Conservation (phyloP, 2,797 vertebrate genomes). For the Lates japonicus region DNA sequence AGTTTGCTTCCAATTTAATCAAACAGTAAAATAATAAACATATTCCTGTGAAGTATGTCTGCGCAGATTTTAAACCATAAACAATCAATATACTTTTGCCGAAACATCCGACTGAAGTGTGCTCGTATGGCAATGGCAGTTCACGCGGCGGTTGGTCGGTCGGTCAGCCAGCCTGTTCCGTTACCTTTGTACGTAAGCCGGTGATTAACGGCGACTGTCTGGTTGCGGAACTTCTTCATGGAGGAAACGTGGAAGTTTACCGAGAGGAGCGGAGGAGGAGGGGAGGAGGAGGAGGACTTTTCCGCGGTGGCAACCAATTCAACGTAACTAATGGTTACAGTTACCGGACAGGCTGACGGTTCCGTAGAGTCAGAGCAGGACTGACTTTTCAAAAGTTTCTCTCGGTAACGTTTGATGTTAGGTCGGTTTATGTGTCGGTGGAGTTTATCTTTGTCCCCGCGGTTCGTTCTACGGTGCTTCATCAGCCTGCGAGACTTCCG, state of each 20-base stretch:
- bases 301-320: constrained; percentile 38
- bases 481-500: constrained; percentile 55
- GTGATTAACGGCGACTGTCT: constrained; percentile 1
- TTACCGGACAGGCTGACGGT: neutral
- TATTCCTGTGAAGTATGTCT: too few species aligned
- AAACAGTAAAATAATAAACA: too few species aligned
- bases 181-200: constrained; percentile 2
- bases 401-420: neutral
- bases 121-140: neutral
- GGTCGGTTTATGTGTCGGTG: neutral
- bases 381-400: neutral
- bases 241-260: constrained; percentile 38
- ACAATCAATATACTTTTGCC: neutral
- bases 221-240: constrained; percentile 15
- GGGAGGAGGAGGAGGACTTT: constrained; percentile 9
- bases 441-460: constrained; percentile 59
- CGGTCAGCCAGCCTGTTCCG: constrained; percentile 15
- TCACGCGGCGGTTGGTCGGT: neutral
- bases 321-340: neutral
- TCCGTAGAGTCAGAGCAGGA: neutral
- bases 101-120: neutral
- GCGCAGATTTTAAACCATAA: too few species aligned
- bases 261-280: neutral
- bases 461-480: constrained; percentile 85
- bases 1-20: too few species aligned